These are phyloP conservation scores for Platerodrilus igneus DNA, from an alignment of 2,888 invertebrate species.

Conservation along the genomic window DNA sequence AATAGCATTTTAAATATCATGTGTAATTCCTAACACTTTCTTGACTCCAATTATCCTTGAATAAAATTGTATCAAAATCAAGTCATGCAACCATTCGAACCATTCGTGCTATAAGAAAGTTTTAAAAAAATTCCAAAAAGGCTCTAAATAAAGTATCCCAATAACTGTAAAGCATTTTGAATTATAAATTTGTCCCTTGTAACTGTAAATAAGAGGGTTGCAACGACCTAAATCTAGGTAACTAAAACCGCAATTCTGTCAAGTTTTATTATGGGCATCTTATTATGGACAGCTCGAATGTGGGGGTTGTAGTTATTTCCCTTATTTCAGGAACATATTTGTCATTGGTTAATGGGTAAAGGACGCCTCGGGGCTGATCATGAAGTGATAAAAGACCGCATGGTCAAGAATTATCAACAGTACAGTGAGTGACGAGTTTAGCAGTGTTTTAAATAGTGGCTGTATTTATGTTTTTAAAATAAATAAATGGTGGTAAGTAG, in stretches of 20 bases:
- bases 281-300: constrained; percentile 9
- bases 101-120: too few relatives aligned
- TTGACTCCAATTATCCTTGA: too few relatives aligned
- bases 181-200: background rate
- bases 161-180: background rate
- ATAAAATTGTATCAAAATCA: too few relatives aligned
- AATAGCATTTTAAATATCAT: too few relatives aligned
- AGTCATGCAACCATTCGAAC: too few relatives aligned
- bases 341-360: constrained; percentile 27
- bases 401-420: constrained; percentile 16
- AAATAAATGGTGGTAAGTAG: background rate
- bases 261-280: constrained; percentile 14
- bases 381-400: constrained; percentile 24
- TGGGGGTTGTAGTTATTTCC: constrained; percentile 19
- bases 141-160: too few relatives aligned
- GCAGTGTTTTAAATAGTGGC: background rate
- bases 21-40: too few relatives aligned
- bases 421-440: constrained; percentile 1
- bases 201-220: constrained; percentile 5
- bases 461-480: constrained; percentile 1
- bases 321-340: constrained; percentile 21
- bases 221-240: constrained; percentile 18
- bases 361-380: constrained; percentile 26
- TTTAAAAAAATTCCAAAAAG: too few relatives aligned
- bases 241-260: constrained; percentile 19